Percentiles rank a stretch among this genome's conserved stretches.
Evolutionary conservation across 1,140 invertebrate species (phyloP).

Genomic region (fruit fly (Drosophila melanogaster)): DNA sequence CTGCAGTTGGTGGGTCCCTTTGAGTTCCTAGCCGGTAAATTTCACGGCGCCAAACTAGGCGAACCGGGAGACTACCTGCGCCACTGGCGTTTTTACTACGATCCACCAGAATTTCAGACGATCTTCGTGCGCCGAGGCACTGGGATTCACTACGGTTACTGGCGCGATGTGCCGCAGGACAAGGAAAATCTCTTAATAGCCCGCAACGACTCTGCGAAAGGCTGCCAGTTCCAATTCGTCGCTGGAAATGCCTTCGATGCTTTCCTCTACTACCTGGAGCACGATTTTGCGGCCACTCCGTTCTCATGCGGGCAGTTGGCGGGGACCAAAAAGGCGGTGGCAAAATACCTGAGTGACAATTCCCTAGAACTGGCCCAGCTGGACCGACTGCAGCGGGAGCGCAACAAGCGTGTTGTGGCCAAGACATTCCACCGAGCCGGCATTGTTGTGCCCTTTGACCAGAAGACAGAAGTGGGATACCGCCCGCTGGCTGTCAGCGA

Average conservation of each 20-base stretch:
- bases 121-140: slow-evolving; percentile 88
- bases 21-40: slow-evolving; percentile 91
- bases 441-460: slow-evolving; percentile 94
- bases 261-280: slow-evolving; percentile 88
- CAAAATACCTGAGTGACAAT: slow-evolving; percentile 88
- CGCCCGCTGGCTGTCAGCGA: slow-evolving; percentile 90
- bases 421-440: slow-evolving; percentile 94
- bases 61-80: slow-evolving; percentile 88
- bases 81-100: slow-evolving; percentile 96
- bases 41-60: slow-evolving; percentile 86
- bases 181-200: slow-evolving; percentile 90
- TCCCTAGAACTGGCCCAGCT: slow-evolving; percentile 84
- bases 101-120: slow-evolving; percentile 96
- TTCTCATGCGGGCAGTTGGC: slow-evolving; percentile 88
- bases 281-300: slow-evolving; percentile 87
- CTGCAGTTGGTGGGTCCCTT: slow-evolving; percentile 93
- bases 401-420: slow-evolving; percentile 89
- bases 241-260: slow-evolving; percentile 95
- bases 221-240: slow-evolving; percentile 89
- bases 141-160: slow-evolving; percentile 95
- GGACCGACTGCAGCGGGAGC: slow-evolving; percentile 84
- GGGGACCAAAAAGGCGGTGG: slow-evolving; percentile 87
- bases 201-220: slow-evolving; percentile 88
- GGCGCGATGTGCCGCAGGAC: slow-evolving; percentile 92
- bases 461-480: slow-evolving; percentile 92